These are phyloP conservation scores for Tetropium fuscum DNA, from an alignment of 2,888 invertebrate genomes.

Conservation along the genomic window DNA sequence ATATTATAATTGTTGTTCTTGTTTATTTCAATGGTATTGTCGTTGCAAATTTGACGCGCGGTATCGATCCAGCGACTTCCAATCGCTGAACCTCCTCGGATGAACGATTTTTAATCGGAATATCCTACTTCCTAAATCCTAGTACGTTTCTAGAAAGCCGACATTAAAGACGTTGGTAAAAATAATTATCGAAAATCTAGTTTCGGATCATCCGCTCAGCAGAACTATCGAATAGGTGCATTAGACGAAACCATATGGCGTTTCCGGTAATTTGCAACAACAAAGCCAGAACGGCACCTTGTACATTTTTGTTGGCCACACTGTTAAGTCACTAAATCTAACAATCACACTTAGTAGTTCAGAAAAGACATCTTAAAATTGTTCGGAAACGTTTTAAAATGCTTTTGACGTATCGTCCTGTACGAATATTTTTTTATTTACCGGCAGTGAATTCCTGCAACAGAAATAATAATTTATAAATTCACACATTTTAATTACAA, in stretches of 20 bases:
- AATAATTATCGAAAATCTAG: too few relatives aligned
- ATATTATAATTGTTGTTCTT: conserved; percentile 47
- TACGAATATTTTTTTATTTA: conserved; percentile 36
- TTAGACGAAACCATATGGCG: too few relatives aligned
- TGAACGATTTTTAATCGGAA: too few relatives aligned
- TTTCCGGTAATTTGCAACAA: conserved; percentile 35
- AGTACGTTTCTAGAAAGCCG: too few relatives aligned
- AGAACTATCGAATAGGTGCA: too few relatives aligned
- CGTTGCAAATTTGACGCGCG: conserved; percentile 26
- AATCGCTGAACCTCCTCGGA: conserved; percentile 29
- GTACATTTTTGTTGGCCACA: conserved; percentile 32
- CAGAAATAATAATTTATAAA: conserved; percentile 22
- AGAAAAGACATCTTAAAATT: conserved; percentile 34
- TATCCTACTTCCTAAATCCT: too few relatives aligned
- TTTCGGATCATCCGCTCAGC: too few relatives aligned
- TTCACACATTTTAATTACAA: background rate
- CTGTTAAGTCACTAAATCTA: conserved; percentile 50
- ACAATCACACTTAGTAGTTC: conserved; percentile 58
- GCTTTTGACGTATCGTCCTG: conserved; percentile 28
- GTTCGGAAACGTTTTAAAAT: conserved; percentile 40
- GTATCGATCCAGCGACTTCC: conserved; percentile 29
- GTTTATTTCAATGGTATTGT: conserved; percentile 32
- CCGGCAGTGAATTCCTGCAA: conserved; percentile 51
- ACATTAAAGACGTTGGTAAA: too few relatives aligned
- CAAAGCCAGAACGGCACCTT: conserved; percentile 25